phyloP scores from a whole-genome alignment of 2,888 invertebrate genomes.

The Hydrotaea diabolus region DNA sequence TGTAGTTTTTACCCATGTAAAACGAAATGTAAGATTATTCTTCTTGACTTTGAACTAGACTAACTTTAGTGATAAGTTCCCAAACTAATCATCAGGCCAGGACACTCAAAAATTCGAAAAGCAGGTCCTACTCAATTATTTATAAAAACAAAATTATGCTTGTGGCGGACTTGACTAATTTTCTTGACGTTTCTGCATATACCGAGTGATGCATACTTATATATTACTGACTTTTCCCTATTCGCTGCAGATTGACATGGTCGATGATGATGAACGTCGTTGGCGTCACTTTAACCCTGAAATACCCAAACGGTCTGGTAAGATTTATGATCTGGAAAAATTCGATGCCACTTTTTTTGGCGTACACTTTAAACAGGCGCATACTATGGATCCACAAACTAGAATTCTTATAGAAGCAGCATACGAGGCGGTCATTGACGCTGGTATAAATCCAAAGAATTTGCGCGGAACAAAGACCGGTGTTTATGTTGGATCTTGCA shows the following conservation, averaged over 20 bases:
- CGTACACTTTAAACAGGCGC: slow-evolving; percentile 88
- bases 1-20: too few relatives aligned
- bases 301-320: slow-evolving; percentile 88
- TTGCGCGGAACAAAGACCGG: slow-evolving; percentile 87
- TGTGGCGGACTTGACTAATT: too few relatives aligned
- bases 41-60: too few relatives aligned
- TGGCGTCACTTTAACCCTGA: slow-evolving; percentile 89
- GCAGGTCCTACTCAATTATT: too few relatives aligned
- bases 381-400: slow-evolving; percentile 90
- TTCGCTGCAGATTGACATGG: slow-evolving; percentile 86
- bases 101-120: too few relatives aligned
- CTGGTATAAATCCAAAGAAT: slow-evolving; percentile 85
- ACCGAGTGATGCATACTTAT: too few relatives aligned
- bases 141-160: too few relatives aligned
- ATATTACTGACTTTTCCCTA: background rate
- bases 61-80: too few relatives aligned
- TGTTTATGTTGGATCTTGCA: slow-evolving; percentile 87
- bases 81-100: too few relatives aligned
- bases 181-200: too few relatives aligned
- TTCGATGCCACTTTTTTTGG: slow-evolving; percentile 90
- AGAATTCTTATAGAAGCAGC: slow-evolving; percentile 89
- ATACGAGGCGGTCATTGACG: slow-evolving; percentile 90
- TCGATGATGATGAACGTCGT: slow-evolving; percentile 89
- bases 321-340: slow-evolving; percentile 86
- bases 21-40: too few relatives aligned